Base-by-base conservation (phyloP, 2,113 vertebrate species). In the Platysteira castanea region DNA sequence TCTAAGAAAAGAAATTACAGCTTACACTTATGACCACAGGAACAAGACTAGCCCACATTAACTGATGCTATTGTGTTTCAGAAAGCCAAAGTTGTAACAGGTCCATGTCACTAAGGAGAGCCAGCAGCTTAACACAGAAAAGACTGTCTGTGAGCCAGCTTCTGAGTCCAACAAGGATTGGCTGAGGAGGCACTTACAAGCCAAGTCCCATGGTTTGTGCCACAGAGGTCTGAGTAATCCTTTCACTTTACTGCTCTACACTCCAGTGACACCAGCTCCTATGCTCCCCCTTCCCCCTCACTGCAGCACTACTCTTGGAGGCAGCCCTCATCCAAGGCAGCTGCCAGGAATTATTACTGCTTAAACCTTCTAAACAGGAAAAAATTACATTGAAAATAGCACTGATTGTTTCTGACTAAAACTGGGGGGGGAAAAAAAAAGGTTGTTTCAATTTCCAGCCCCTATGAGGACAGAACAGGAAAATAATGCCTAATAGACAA, bases 1-100 rank as follows among this genome's bases (percentile, higher is more conserved):
- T 99, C 99, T 99, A 93, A 82, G 80, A 94, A 61, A 90, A 59
- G 42, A 82, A 77, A n/a, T 1, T 5, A 18, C 21, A 76, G 13
- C 42, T 87, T 67, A 68, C 8, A 69, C 16, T 87, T 69, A 77
- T 0, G 3, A 80, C 16, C 33, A 86, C 46, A 93, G 16, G 17
- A 94, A 71, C 47, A 88, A 83, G 26, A 42, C 64, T 19, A 69
- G 33, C 14, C 60, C 56, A 52, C 7, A 4, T 21, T 37, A 46
- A 80, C 5, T 33, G 20, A 47, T 41, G 30, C 16, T 37, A 11
- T 22, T 71, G 44, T 22, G 54, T 10, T 30, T 50, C 76, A 61
- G 53, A 64, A 90, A 63, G n/a, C 15, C 65, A 8, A 67, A 82
- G 70, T 6, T 60, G 37, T n/a, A 70, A 33, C 53, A 37, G 3